Evolutionary conservation across 2,113 vertebrate species (phyloP).

Genomic region (Anarrhichthys ocellatus): DNA sequence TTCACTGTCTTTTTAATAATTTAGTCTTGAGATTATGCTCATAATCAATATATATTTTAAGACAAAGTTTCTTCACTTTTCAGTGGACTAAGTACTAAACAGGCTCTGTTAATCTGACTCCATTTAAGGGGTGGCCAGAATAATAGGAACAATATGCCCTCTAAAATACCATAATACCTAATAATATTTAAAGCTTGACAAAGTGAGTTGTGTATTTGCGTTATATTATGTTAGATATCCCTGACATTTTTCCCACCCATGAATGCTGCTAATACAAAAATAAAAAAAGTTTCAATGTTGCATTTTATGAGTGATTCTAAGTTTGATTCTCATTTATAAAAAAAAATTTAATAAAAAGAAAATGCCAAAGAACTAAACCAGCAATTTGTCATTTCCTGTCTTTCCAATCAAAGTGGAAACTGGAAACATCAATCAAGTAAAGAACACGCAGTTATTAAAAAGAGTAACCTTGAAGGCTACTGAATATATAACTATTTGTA

Average conservation of each 20-base stretch:
- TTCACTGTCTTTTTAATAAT: background rate
- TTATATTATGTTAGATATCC: background rate
- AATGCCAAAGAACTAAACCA: background rate
- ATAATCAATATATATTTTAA: background rate
- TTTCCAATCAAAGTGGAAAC: background rate
- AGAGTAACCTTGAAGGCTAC: background rate
- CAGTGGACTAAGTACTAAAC: background rate
- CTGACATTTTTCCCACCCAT: background rate
- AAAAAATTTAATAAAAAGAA: too few species aligned
- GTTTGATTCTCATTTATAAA: background rate
- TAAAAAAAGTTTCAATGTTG: background rate
- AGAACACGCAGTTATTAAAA: background rate
- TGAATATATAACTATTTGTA: background rate
- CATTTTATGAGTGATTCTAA: background rate
- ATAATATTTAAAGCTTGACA: background rate
- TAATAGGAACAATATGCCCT: background rate
- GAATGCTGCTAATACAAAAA: background rate
- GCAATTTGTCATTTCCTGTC: background rate
- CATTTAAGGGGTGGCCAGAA: background rate
- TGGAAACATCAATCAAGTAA: background rate
- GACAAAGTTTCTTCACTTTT: background rate
- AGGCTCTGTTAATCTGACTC: background rate
- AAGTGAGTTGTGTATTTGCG: background rate
- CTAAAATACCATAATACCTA: background rate
- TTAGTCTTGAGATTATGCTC: background rate